These are phyloP conservation scores for Etia nguti DNA, from an alignment of 2,113 vertebrate species.

Conservation along the genomic window DNA sequence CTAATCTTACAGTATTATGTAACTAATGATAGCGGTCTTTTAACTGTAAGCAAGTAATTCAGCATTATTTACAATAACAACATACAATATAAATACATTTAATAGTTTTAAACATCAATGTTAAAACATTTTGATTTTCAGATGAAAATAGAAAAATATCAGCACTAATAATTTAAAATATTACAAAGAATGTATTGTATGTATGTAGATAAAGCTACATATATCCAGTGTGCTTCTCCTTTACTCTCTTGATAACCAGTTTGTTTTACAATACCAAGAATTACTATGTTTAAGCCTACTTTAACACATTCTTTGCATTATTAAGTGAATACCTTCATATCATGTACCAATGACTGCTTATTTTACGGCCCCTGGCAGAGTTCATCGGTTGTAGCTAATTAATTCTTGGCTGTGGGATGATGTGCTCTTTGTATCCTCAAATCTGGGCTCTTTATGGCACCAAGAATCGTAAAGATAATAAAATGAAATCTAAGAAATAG, in stretches of 20 bases:
- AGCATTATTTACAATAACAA: neutral
- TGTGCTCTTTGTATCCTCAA: neutral
- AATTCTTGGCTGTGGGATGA: neutral
- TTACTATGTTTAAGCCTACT: neutral
- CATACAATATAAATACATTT: neutral
- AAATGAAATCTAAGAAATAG: neutral
- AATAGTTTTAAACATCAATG: neutral
- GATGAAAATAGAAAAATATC: neutral
- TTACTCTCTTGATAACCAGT: neutral
- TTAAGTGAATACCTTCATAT: neutral
- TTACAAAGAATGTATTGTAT: neutral
- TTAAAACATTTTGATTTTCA: neutral
- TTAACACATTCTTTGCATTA: neutral
- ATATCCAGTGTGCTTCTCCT: neutral
- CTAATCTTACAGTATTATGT: neutral
- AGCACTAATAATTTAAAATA: neutral
- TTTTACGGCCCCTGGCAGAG: neutral
- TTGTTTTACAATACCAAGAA: neutral
- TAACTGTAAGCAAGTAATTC: neutral
- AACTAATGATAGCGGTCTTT: neutral
- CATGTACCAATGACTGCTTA: neutral
- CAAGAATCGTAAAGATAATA: neutral
- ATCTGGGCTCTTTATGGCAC: neutral
- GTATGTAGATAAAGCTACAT: neutral
- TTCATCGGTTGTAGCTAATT: neutral